phyloP scores from a whole-genome alignment of 2,888 invertebrate species.

The Tenodera sinensis region DNA sequence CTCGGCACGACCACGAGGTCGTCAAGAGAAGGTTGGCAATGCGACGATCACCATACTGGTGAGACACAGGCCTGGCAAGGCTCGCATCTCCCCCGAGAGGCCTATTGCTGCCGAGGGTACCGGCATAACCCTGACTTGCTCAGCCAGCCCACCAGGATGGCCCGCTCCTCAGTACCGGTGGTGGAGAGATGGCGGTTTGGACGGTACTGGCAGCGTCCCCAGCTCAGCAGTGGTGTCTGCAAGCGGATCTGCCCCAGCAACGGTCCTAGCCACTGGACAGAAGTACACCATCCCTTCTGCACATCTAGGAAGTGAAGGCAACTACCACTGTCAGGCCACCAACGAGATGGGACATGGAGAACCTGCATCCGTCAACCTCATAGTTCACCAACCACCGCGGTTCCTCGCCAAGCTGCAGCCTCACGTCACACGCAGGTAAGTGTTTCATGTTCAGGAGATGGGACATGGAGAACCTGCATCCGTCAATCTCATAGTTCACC shows the following conservation, averaged over 20 bases:
- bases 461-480: slow-evolving; percentile 83
- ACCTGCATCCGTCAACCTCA: slow-evolving; percentile 75
- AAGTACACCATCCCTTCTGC: slow-evolving; percentile 83
- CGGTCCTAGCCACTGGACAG: slow-evolving; percentile 71
- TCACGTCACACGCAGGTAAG: slow-evolving; percentile 60
- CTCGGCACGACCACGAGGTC: slow-evolving; percentile 55
- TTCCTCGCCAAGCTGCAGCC: slow-evolving; percentile 79
- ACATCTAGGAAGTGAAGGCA: slow-evolving; percentile 80
- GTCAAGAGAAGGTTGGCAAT: slow-evolving; percentile 71
- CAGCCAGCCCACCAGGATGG: slow-evolving; percentile 88
- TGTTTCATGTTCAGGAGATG: slow-evolving; percentile 81
- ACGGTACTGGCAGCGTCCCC: slow-evolving; percentile 45
- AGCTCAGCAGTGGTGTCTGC: slow-evolving; percentile 31
- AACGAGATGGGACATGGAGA: slow-evolving; percentile 87
- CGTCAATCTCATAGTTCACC: slow-evolving; percentile 80
- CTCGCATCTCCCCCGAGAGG: slow-evolving; percentile 76
- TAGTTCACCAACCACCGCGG: slow-evolving; percentile 85
- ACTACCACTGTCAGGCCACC: slow-evolving; percentile 85
- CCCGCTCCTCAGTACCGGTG: slow-evolving; percentile 86
- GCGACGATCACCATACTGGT: slow-evolving; percentile 80
- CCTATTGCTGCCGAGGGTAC: slow-evolving; percentile 82
- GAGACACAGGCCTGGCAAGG: slow-evolving; percentile 80
- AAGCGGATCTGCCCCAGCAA: slow-evolving; percentile 39
- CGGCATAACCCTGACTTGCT: slow-evolving; percentile 78
- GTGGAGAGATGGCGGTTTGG: slow-evolving; percentile 69